Evolutionary conservation across 92 coral and sea anemone genomes (phyloP), one percentile per base, ranked within the genome.

Genomic region (Blastomussa wellsi): DNA sequence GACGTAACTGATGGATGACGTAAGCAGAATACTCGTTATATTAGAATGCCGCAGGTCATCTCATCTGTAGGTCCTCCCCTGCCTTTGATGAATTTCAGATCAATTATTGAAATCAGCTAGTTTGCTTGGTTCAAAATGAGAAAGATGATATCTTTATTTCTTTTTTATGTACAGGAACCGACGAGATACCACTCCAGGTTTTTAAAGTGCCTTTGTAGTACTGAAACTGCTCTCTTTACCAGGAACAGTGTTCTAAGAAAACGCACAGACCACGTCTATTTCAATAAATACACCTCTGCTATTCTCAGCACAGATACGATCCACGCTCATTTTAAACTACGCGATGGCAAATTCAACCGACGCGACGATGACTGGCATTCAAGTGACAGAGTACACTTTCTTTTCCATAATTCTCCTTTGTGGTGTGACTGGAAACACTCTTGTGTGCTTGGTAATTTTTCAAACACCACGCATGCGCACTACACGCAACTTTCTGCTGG

Each of bases 401-500:
- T 94, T 94, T 77, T 32, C 95, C 29, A 82, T 83, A 35, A 94
- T 94, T 15, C 92, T 94, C 64, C 80, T 94, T 48, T 85, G 92
- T 59, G 93, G 91, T 32, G 94, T 92, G 28, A 84, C 85, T 44
- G 98, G 98, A 55, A 94, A 94, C 83, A 90, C 74, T 64, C 88
- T 94, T 4, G 98, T 94, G 15, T 94, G 98, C 69, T 80, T 94
- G 75, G 95, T 94, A 26, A 94, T 94, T 82, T 74, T 79, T 68
- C 93, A 92, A 69, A 94, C 98, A 28, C 93, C 91, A 20, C 93
- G 91, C 83, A 94, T 94, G 98, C 92, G 98, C 52, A 94, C 90
- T 44, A 92, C 98, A 6, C 91, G 98, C 14, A 94, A 94, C 80
- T 94, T 88, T 80, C 86, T 94, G 19, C 91, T 94, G 8, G 90